phyloP scores from a whole-genome alignment of 2,113 vertebrate species.

The Malurus elegans region DNA sequence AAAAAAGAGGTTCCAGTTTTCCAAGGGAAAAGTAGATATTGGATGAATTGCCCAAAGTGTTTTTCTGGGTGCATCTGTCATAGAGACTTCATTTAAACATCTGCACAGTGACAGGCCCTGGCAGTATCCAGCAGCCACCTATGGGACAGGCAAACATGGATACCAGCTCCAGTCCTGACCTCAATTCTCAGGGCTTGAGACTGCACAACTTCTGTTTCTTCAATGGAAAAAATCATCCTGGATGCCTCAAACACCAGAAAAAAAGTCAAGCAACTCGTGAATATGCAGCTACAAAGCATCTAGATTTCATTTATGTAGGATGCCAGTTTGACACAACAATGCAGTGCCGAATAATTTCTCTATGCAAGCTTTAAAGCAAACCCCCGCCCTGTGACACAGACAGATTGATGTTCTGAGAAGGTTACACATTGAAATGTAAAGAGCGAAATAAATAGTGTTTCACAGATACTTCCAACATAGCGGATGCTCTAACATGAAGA shows the following conservation, averaged over 20 bases:
- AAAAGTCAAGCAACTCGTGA: not conserved
- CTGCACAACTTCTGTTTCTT: not conserved
- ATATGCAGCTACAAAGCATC: not conserved
- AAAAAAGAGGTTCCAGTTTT: not conserved
- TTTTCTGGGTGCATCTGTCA: not conserved
- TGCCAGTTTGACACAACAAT: not conserved
- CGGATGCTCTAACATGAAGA: rapidly evolving
- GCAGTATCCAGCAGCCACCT: not conserved
- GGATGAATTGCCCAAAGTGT: not conserved
- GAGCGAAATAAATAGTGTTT: not conserved
- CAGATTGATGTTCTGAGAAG: not conserved
- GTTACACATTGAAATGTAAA: not conserved
- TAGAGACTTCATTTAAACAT: not conserved
- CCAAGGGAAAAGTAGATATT: not conserved
- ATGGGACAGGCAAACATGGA: not conserved
- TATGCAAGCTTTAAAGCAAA: not conserved
- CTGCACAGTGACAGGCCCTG: not conserved
- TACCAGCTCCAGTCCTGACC: not conserved
- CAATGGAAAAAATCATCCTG: not conserved
- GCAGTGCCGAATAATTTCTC: not conserved
- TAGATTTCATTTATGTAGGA: not conserved
- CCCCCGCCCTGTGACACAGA: rapidly evolving
- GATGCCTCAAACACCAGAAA: not conserved
- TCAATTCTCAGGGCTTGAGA: not conserved
- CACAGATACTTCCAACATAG: not conserved